Base-by-base conservation (phyloP, 2,888 invertebrate species). In the Schizaphis graminum region DNA sequence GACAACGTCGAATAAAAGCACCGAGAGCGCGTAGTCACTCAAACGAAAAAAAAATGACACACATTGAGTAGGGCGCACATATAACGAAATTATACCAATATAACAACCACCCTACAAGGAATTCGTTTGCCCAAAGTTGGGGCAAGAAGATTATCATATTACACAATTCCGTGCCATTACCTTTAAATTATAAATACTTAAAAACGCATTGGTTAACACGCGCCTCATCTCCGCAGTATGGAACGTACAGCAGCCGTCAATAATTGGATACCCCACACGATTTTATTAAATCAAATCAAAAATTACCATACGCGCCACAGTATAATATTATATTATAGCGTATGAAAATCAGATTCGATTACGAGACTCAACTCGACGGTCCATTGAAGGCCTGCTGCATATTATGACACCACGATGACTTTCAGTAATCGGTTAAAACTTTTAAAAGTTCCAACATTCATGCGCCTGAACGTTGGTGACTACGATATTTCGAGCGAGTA, bases 1-100 rank as follows among this genome's bases (percentile, higher is more conserved):
- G 92, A 92, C 92, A 44, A 53, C 88, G 92, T 87, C 26, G 67
- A 35, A 49, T 92, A 92, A 92, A 88, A 92, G 92, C 67, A 8
- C 24, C 24, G 35, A 85, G 86, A 91, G 87, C 44, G 44, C 11
- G 28, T 88, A 92, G 67, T 87, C 92, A 49, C 47, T 61, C 53
- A 87, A 57, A 49, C 28, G 41, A 67, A 53, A 92, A 53, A 61
- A 92, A 92, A 92, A 88, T 77, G 92, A 88, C 92, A 88, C 92
- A 88, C 88, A 67, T 89, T 13, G 87, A 47, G 61, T 49, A 49
- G 92, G 87, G 92, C 88, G 92, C 35, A 21, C 86, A 44, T 49
- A 88, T 93, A 93, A 93, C 92, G 67, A 93, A 93, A 93, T 93
- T 93, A 93, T 77, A 77, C 53, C 61, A 89, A 91, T 91, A 93